Percentiles rank a stretch among this genome's conserved stretches.
phyloP scores from a whole-genome alignment of 2,797 vertebrate species.

The Knipowitschia caucasica region DNA sequence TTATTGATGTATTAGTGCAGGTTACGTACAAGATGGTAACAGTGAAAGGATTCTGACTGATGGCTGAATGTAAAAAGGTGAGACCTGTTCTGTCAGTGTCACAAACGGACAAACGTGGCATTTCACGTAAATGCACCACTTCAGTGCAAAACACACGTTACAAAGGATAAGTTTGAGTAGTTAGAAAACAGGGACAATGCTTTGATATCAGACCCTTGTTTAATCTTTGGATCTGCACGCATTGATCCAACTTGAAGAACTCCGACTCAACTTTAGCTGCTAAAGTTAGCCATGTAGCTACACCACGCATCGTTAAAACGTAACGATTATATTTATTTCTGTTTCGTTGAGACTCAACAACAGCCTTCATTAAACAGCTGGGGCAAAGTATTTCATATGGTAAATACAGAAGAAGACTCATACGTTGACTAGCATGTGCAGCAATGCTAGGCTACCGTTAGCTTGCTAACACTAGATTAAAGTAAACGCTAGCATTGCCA shows the following conservation, averaged over 20 bases:
- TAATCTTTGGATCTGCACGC: conserved; percentile 41
- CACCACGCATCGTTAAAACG: conserved; percentile 14
- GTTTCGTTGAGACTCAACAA: neutral
- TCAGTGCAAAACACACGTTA: neutral
- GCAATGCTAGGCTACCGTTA: conserved; percentile 49
- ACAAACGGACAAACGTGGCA: neutral
- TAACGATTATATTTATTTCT: neutral
- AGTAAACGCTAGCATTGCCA: conserved; percentile 21
- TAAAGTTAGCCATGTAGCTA: conserved; percentile 30
- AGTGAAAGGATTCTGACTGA: conserved; percentile 2
- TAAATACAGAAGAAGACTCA: neutral
- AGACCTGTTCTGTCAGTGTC: conserved; percentile 37
- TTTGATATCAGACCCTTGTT: conserved; percentile 18
- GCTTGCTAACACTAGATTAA: conserved; percentile 36
- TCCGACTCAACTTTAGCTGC: conserved; percentile 47
- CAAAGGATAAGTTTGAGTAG: neutral
- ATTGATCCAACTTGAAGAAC: conserved; percentile 39
- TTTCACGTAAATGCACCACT: neutral
- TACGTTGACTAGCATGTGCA: conserved; percentile 17
- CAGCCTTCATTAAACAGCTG: rapidly evolving
- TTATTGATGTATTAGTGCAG: neutral
- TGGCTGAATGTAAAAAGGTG: conserved; percentile 43
- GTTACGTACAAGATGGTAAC: neutral
- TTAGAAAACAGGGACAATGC: conserved; percentile 13
- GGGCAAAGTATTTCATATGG: neutral